Evolutionary conservation across 2,888 invertebrate species (phyloP).

Genomic region (Nymphalis urticae): DNA sequence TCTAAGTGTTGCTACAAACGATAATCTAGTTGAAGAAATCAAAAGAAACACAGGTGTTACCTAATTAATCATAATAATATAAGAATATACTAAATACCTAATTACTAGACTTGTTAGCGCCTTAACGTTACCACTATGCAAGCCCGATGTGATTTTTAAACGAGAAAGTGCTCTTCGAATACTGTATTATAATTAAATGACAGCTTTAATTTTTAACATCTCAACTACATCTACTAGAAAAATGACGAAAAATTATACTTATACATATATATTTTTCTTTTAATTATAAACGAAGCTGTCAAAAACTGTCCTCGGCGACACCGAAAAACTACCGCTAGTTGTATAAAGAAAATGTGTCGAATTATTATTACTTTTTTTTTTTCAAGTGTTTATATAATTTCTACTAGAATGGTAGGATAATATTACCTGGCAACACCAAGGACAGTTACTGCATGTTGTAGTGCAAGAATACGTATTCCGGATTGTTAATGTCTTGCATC

Average conservation of each 20-base stretch:
- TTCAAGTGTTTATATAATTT: constrained; percentile 1
- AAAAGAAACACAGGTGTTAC: constrained; percentile 35
- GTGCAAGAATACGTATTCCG: constrained; percentile 80
- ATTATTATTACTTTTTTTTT: neutral
- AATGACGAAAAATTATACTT: constrained; percentile 2
- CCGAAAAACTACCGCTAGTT: constrained; percentile 12
- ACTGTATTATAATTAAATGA: constrained; percentile 14
- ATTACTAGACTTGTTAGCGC: constrained; percentile 53
- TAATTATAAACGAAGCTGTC: constrained; percentile 13
- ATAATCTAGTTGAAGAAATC: constrained; percentile 34
- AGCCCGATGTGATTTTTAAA: constrained; percentile 40
- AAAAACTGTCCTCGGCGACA: constrained; percentile 13
- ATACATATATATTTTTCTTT: neutral
- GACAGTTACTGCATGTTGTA: constrained; percentile 70
- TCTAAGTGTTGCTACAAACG: constrained; percentile 9
- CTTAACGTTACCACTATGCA: constrained; percentile 29
- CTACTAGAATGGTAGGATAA: constrained; percentile 24
- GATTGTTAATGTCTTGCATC: constrained; percentile 79
- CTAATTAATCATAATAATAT: constrained; percentile 8
- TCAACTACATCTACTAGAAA: constrained; percentile 13
- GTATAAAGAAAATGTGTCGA: neutral
- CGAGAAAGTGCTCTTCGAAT: constrained; percentile 27
- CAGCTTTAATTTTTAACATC: constrained; percentile 14
- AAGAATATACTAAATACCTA: constrained; percentile 49
- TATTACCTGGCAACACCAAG: constrained; percentile 27